These are phyloP conservation scores for Artemisiospiza belli DNA, from an alignment of 2,113 vertebrate species.

Conservation along the genomic window DNA sequence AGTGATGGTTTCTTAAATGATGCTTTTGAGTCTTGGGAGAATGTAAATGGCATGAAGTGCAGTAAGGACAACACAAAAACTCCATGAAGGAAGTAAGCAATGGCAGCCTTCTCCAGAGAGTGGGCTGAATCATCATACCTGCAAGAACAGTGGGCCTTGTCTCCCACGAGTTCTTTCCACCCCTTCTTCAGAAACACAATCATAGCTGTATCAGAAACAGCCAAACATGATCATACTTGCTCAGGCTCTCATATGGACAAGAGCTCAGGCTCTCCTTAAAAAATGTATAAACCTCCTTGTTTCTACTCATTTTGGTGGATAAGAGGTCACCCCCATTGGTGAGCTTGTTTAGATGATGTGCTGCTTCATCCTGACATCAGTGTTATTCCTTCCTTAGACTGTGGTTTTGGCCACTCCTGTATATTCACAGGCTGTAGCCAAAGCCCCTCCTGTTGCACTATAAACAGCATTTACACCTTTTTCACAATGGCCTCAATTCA, in stretches of 20 bases:
- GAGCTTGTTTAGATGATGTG: background rate
- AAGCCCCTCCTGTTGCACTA: background rate
- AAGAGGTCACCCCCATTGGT: background rate
- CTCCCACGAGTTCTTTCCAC: background rate
- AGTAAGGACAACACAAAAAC: background rate
- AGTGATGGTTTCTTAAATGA: conserved; percentile 29
- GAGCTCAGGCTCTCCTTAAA: background rate
- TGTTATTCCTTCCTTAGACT: background rate
- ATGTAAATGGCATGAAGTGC: background rate
- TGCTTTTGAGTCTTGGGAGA: background rate
- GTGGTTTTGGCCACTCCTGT: background rate
- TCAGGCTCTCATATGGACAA: background rate
- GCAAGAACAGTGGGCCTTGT: background rate
- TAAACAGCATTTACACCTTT: background rate
- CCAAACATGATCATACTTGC: background rate
- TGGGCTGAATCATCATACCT: background rate
- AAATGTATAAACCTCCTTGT: background rate
- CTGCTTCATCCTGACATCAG: background rate
- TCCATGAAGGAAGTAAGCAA: background rate
- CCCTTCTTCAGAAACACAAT: background rate
- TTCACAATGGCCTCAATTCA: background rate
- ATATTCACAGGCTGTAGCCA: background rate
- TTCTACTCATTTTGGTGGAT: background rate
- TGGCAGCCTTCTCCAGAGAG: background rate
- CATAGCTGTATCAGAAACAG: background rate